These are phyloP conservation scores for Albula glossodonta DNA, from an alignment of 2,113 vertebrate genomes.

Conservation along the genomic window DNA sequence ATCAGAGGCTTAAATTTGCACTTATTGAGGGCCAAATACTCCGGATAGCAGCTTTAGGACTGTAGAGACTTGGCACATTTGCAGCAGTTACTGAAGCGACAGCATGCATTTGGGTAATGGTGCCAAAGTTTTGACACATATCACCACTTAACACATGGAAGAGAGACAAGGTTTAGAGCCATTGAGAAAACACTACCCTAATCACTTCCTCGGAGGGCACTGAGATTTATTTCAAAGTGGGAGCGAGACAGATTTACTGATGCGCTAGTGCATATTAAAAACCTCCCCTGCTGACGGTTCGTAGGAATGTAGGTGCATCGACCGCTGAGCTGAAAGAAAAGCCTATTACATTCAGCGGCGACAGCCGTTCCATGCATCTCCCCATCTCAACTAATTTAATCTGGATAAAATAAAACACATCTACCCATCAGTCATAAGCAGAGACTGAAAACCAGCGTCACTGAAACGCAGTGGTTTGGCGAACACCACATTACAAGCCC, in stretches of 20 bases:
- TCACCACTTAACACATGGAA: neutral
- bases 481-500: conserved; percentile 41
- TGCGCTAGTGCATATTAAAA: too few relatives aligned
- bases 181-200: neutral
- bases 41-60: neutral
- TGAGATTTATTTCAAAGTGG: too few relatives aligned
- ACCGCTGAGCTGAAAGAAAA: conserved; percentile 2
- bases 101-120: neutral
- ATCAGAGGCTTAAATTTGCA: too few relatives aligned
- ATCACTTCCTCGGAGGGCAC: neutral
- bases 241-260: neutral
- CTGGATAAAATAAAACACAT: conserved; percentile 33
- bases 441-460: conserved; percentile 15
- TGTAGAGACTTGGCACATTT: neutral
- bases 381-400: conserved; percentile 49
- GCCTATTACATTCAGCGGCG: conserved; percentile 14
- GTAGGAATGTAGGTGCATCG: neutral
- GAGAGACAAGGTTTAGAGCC: neutral
- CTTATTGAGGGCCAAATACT: too few relatives aligned
- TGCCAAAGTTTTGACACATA: neutral
- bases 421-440: conserved; percentile 29
- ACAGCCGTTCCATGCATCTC: neutral
- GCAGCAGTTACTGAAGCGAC: neutral
- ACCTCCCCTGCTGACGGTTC: too few relatives aligned
- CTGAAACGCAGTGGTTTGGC: conserved; percentile 24